Evolutionary conservation across 2,888 invertebrate genomes (phyloP).

Genomic region (Gymnocheta viridis): DNA sequence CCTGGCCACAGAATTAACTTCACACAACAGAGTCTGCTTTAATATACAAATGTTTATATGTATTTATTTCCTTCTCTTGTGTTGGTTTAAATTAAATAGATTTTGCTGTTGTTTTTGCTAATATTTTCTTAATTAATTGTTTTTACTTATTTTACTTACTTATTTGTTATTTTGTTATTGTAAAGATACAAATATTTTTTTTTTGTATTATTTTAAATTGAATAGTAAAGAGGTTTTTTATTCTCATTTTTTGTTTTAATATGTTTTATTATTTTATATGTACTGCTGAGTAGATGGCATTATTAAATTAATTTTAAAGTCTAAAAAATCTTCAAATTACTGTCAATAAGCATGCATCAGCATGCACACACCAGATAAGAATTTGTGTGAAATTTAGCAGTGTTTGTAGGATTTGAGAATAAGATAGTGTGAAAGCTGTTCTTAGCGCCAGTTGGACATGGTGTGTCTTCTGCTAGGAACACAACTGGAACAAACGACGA

Average conservation of each 20-base stretch:
- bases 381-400: not conserved
- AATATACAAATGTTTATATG: not conserved
- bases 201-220: not conserved
- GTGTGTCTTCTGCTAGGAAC: no score
- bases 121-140: not conserved
- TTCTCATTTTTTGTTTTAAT: not conserved
- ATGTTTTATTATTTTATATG: not conserved
- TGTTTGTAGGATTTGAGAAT: not conserved
- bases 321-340: not conserved
- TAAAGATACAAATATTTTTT: no score
- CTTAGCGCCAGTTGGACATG: no score
- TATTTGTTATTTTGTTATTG: not conserved
- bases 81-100: not conserved
- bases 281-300: constrained; percentile 2
- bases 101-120: not conserved
- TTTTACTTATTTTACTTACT: not conserved
- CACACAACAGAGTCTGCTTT: not conserved
- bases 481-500: no score
- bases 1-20: not conserved
- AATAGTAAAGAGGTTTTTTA: not conserved
- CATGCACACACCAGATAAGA: no score
- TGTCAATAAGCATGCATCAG: not conserved
- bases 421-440: no score
- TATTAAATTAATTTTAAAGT: not conserved
- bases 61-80: not conserved